Evolutionary conservation across 2,888 invertebrate species (phyloP).

Genomic region (Phanerotoma sp.): DNA sequence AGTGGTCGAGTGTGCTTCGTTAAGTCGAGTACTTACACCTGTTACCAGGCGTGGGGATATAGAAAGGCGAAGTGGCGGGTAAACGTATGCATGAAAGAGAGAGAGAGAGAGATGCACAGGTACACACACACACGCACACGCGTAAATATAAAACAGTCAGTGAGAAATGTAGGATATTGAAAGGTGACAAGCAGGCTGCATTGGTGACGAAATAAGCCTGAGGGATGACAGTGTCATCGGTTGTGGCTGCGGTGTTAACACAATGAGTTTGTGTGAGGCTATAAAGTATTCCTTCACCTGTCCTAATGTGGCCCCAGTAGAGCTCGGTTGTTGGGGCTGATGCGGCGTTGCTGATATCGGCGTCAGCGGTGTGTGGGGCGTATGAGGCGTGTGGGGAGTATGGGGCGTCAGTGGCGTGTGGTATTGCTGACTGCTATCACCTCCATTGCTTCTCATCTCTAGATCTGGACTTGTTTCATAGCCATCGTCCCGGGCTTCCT

Average conservation of each 20-base stretch:
- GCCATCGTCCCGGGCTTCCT: slow-evolving; percentile 84
- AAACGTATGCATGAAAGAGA: no score
- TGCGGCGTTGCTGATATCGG: slow-evolving; percentile 56
- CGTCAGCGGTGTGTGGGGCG: slow-evolving; percentile 55
- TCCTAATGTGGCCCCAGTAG: slow-evolving; percentile 53
- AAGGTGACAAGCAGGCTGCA: background rate
- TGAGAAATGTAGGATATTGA: background rate
- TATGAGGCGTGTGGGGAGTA: slow-evolving; percentile 56
- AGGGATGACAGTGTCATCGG: slow-evolving; percentile 13
- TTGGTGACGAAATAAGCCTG: background rate
- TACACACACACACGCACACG: no score
- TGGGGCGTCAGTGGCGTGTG: slow-evolving; percentile 57
- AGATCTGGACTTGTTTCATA: slow-evolving; percentile 80
- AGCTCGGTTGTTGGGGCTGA: slow-evolving; percentile 55
- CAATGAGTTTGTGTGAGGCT: background rate
- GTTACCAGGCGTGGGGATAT: slow-evolving; percentile 3
- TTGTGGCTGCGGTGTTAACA: slow-evolving; percentile 16
- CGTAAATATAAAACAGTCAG: background rate
- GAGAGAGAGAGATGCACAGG: background rate
- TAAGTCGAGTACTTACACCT: slow-evolving; percentile 14
- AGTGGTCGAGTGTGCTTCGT: slow-evolving; percentile 5
- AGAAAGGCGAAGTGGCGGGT: background rate
- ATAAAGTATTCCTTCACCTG: slow-evolving; percentile 45
- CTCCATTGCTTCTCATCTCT: slow-evolving; percentile 58
- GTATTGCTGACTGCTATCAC: slow-evolving; percentile 56